Conservation (phyloP, 2,888 invertebrate genomes). For the Alcis repandata region DNA sequence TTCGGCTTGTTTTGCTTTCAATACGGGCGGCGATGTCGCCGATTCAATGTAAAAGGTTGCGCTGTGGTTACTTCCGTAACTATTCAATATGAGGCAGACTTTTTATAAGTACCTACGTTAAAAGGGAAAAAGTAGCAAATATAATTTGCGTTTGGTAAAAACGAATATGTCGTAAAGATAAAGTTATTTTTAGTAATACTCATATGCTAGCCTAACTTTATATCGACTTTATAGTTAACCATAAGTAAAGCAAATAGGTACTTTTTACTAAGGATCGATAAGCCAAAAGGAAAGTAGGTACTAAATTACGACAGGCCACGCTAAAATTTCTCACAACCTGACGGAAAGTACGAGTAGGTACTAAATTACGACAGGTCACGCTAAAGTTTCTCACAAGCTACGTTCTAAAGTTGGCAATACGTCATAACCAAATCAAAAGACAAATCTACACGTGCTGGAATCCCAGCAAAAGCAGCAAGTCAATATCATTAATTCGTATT, state of each 20-base stretch:
- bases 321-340: too few species aligned
- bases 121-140: not conserved
- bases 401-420: not conserved
- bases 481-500: conserved; percentile 46
- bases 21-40: conserved; percentile 43
- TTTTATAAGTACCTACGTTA: not conserved
- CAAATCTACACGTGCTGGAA: not conserved
- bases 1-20: conserved; percentile 58
- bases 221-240: too few species aligned
- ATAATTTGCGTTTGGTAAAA: too few species aligned
- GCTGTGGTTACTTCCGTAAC: conserved; percentile 13
- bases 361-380: too few species aligned
- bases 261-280: too few species aligned
- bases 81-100: not conserved
- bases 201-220: too few species aligned
- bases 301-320: too few species aligned
- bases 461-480: conserved; percentile 19
- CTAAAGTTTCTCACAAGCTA: not conserved
- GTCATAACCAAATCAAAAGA: not conserved
- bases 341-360: too few species aligned
- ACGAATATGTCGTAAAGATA: too few species aligned
- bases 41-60: conserved; percentile 13
- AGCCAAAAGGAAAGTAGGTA: too few species aligned
- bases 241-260: too few species aligned
- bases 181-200: too few species aligned